Evolutionary conservation across 2,888 invertebrate species (phyloP).

Genomic region (Temnothorax ravouxi): DNA sequence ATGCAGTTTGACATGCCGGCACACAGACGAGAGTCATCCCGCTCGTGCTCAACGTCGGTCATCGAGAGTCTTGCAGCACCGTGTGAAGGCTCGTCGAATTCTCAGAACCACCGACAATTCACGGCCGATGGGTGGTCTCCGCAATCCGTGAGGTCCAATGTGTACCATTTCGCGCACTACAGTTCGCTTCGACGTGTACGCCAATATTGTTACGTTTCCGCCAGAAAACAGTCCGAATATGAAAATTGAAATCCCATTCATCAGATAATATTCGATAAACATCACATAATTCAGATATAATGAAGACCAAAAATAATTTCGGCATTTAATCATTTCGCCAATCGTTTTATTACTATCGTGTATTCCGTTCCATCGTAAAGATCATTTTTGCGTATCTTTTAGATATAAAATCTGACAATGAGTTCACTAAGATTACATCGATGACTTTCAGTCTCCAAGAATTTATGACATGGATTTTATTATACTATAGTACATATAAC

Average conservation of each 20-base stretch:
- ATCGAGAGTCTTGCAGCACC: constrained; percentile 54
- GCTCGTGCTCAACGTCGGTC: constrained; percentile 54
- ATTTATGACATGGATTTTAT: constrained; percentile 35
- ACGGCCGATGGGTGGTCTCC: constrained; percentile 78
- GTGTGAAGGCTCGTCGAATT: constrained; percentile 73
- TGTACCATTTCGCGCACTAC: constrained; percentile 57
- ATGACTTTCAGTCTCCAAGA: constrained; percentile 6
- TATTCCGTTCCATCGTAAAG: no score
- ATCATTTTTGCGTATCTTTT: not conserved
- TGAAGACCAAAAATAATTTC: constrained; percentile 6
- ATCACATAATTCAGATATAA: not conserved
- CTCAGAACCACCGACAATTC: constrained; percentile 78
- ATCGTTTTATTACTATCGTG: not conserved
- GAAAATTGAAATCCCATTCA: not conserved
- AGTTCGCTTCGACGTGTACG: not conserved
- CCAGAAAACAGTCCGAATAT: not conserved
- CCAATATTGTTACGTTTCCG: constrained; percentile 20
- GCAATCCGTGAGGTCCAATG: constrained; percentile 69
- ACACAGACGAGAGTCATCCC: constrained; percentile 57
- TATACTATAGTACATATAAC: constrained; percentile 17
- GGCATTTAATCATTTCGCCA: constrained; percentile 13
- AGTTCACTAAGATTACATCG: constrained; percentile 6
- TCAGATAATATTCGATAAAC: not conserved
- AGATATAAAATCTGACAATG: not conserved
- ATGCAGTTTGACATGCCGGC: constrained; percentile 60